Percentiles rank a stretch among this genome's conserved stretches.
These are phyloP conservation scores for Tyria jacobaeae DNA, from an alignment of 2,888 invertebrate species.

Conservation along the genomic window DNA sequence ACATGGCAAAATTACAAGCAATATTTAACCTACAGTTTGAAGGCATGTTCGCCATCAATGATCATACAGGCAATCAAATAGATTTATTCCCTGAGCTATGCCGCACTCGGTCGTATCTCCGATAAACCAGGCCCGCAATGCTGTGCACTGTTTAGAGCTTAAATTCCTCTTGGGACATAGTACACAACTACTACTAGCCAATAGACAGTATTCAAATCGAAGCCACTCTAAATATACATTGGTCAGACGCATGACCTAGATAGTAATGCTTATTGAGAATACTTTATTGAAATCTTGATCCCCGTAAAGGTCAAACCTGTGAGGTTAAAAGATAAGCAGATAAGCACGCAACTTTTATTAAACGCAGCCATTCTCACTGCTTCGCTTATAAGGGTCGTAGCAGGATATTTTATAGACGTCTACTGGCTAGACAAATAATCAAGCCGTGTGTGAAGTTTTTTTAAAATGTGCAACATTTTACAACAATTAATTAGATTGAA, in stretches of 20 bases:
- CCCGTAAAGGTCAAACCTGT: constrained; percentile 1
- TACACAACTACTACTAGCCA: constrained; percentile 10
- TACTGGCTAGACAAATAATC: no score
- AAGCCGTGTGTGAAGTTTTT: no score
- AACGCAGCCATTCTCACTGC: no score
- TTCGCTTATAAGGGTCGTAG: no score
- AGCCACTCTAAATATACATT: constrained; percentile 16
- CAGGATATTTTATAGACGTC: no score
- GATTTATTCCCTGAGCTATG: constrained; percentile 57
- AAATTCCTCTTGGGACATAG: constrained; percentile 25
- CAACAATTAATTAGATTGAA: no score
- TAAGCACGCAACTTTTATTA: no score
- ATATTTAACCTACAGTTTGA: constrained; percentile 41
- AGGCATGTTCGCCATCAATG: constrained; percentile 41
- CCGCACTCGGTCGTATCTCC: constrained; percentile 24
- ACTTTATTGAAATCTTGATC: constrained; percentile 4
- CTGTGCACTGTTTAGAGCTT: constrained; percentile 21
- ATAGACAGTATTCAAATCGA: constrained; percentile 23
- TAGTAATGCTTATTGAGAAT: constrained; percentile 8
- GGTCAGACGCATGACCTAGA: not conserved
- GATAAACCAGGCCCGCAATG: constrained; percentile 21
- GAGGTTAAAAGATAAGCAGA: no score
- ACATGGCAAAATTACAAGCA: no score
- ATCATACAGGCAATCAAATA: constrained; percentile 60
- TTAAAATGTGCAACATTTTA: no score